A percentile compares a stretch with the other conserved stretches of the same genome.
Evolutionary conservation across 2,888 invertebrate species (phyloP).

Genomic region (Phanerotoma sp.): DNA sequence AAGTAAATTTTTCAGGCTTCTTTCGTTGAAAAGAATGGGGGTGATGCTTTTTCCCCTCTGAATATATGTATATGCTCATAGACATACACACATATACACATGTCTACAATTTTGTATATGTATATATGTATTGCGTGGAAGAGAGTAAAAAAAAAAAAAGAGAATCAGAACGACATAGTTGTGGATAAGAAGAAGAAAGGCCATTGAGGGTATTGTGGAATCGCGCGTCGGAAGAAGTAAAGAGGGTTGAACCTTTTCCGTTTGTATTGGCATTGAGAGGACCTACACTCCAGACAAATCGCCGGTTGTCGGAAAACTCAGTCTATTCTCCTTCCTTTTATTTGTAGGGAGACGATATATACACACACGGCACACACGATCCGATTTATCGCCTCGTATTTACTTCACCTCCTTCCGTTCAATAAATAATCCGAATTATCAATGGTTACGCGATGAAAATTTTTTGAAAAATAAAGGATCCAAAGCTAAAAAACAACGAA

Average conservation of each 20-base stretch:
- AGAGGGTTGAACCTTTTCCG: constrained; percentile 50
- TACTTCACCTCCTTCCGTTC: constrained; percentile 42
- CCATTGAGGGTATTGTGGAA: constrained; percentile 49
- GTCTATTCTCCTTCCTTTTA: constrained; percentile 46
- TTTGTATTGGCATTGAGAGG: constrained; percentile 53
- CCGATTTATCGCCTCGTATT: constrained; percentile 52
- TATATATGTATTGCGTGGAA: too few species aligned
- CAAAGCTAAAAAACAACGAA: too few species aligned
- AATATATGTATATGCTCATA: too few species aligned
- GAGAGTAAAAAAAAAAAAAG: too few species aligned
- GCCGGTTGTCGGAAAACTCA: constrained; percentile 54
- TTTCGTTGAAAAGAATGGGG: constrained; percentile 41
- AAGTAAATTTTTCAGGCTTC: constrained; percentile 55
- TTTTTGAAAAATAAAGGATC: too few species aligned
- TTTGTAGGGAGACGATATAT: background rate
- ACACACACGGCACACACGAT: constrained; percentile 19
- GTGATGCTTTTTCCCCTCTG: constrained; percentile 24
- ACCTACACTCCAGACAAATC: constrained; percentile 55
- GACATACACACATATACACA: too few species aligned
- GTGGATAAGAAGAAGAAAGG: too few species aligned
- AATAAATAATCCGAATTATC: constrained; percentile 53
- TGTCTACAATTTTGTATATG: too few species aligned
- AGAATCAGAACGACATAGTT: too few species aligned
- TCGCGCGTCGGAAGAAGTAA: constrained; percentile 40
- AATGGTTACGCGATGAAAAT: background rate